Conservation (phyloP, 2,797 vertebrate genomes). For the Characodon lateralis region DNA sequence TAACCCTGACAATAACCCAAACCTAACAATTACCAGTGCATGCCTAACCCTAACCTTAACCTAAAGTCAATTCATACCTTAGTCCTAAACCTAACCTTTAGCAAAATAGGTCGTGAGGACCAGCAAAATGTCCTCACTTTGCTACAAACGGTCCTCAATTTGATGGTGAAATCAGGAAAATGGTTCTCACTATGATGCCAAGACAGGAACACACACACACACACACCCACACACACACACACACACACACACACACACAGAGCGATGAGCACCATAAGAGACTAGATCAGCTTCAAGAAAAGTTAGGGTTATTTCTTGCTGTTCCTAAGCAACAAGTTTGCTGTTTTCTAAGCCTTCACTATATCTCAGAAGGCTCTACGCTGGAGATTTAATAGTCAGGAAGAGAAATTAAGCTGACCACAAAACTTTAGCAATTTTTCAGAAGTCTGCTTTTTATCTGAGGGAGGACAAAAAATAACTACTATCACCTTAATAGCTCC, state of each 20-base stretch:
- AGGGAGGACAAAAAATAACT: conserved; percentile 24
- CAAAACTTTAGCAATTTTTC: conserved; percentile 52
- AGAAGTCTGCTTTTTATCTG: conserved; percentile 31
- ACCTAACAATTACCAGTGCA: too few relatives aligned
- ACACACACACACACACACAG: conserved; percentile 29
- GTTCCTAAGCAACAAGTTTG: conserved; percentile 80
- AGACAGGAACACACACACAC: neutral
- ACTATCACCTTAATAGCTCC: neutral
- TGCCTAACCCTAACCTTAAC: too few relatives aligned
- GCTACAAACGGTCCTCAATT: too few relatives aligned
- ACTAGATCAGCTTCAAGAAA: conserved; percentile 75
- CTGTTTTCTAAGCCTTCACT: conserved; percentile 56
- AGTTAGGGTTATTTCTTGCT: conserved; percentile 76
- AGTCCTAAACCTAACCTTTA: too few relatives aligned
- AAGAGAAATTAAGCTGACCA: conserved; percentile 55
- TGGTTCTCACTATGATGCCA: neutral
- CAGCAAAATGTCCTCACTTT: too few relatives aligned
- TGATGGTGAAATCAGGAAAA: too few relatives aligned
- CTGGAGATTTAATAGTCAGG: conserved; percentile 62
- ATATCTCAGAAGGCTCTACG: conserved; percentile 32
- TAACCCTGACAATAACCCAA: too few relatives aligned
- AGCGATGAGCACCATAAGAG: conserved; percentile 60
- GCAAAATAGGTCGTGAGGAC: too few relatives aligned
- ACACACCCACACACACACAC: conserved; percentile 10
- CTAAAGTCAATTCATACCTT: too few relatives aligned